Percentiles rank a stretch among this genome's conserved stretches.
Evolutionary conservation across 2,797 vertebrate genomes (phyloP).

Genomic region (Periparus ater): DNA sequence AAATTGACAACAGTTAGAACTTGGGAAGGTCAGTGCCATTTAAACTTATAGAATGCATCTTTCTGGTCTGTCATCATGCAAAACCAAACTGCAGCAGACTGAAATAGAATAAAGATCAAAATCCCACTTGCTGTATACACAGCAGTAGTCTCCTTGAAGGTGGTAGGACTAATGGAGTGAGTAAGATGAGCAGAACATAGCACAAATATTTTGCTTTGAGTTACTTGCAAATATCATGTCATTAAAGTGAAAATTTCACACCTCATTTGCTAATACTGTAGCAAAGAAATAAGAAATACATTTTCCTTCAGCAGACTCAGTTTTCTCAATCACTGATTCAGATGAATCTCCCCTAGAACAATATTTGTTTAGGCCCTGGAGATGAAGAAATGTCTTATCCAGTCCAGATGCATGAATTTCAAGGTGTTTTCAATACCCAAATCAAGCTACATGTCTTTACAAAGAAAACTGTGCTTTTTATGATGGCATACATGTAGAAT

Average conservation of each 20-base stretch:
- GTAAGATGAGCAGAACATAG: conserved; percentile 2
- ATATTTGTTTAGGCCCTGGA: conserved; percentile 61
- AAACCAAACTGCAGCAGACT: background rate
- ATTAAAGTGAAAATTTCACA: conserved; percentile 37
- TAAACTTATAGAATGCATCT: background rate
- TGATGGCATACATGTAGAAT: conserved; percentile 41
- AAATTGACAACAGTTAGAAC: background rate
- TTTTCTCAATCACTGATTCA: conserved; percentile 65
- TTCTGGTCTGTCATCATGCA: background rate
- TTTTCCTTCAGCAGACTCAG: conserved; percentile 31
- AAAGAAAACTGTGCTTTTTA: conserved; percentile 46
- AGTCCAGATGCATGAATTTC: conserved; percentile 52
- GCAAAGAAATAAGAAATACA: conserved; percentile 39
- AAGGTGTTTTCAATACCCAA: conserved; percentile 52
- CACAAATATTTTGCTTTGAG: conserved; percentile 45
- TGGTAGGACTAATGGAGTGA: conserved; percentile 31
- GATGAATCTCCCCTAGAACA: conserved; percentile 44
- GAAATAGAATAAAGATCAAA: background rate
- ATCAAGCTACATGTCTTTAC: conserved; percentile 54
- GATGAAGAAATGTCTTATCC: conserved; percentile 45
- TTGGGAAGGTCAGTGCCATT: background rate
- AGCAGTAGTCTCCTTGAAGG: background rate
- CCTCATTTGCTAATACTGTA: conserved; percentile 56
- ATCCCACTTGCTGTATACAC: background rate
- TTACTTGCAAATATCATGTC: conserved; percentile 28